Base-by-base conservation (phyloP, 2,113 vertebrate genomes). In the Psilopsiagon aurifrons region DNA sequence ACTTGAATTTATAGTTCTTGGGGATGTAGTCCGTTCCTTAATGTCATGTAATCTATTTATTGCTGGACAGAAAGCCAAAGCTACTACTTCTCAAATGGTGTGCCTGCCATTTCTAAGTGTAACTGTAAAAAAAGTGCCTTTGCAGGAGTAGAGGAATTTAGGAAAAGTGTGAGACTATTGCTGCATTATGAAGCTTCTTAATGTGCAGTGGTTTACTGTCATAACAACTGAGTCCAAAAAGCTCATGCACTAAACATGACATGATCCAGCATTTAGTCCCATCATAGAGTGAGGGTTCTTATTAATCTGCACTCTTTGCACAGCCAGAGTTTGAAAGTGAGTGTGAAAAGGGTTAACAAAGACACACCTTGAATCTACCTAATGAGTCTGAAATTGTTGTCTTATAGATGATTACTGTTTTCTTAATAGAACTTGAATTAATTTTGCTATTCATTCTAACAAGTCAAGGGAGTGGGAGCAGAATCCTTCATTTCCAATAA, bases 211-310 rank as follows among this genome's bases (percentile, higher is more conserved):
- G 47, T 76, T 74, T 77, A 13, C 29, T 54, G 31, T 2, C 24
- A 1, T 19, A 39, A 69, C 27, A 62, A 37, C 39, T 24, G 25
- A 55, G 3, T 22, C 33, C 23, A 19, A 47, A 91, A 68, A 35
- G 9, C 29, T 47, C 3, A 3, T 5, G 0, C 20, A 1, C 6
- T 22, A 37, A 77, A 9, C 1, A 0, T 31, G 68, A 24, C 49
- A 10, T 6, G 0, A 2, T 47, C 7, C 5, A 7, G 2, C 0
- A 8, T 9, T 23, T 24, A 4, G 60, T 22, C 51, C 51, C 28
- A 14, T 68, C 27, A 2, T 44, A 22, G 18, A 49, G 31, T 1
- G 5, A 66, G 44, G 55, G 23, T 14, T 80, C 17, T 0, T 6
- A 0, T 16, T 11, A 11, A 24, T 18, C 55, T 24, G 27, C 8